Conservation (phyloP, 2,888 invertebrate species). For the Lasioglossum marginatum region DNA sequence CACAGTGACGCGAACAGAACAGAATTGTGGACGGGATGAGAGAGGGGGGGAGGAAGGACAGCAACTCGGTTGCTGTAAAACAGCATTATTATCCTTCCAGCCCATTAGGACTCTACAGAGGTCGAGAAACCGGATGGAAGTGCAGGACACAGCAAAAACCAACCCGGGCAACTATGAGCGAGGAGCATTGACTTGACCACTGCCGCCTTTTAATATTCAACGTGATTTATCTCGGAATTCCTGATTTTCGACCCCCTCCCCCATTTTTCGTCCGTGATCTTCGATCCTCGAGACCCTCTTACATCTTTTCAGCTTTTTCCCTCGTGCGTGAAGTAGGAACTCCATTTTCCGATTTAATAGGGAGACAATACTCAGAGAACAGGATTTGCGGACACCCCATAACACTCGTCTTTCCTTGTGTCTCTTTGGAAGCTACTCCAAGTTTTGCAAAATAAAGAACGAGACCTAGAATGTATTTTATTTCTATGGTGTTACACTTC, state of each 20-base stretch:
- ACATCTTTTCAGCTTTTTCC: slow-evolving; percentile 28
- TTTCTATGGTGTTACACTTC: no score
- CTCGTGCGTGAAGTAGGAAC: slow-evolving; percentile 13
- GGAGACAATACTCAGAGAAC: not conserved
- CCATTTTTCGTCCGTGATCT: slow-evolving; percentile 70
- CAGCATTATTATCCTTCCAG: slow-evolving; percentile 82
- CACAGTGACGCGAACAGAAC: slow-evolving; percentile 59
- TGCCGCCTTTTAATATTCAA: slow-evolving; percentile 73
- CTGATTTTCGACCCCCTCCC: slow-evolving; percentile 74
- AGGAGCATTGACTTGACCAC: slow-evolving; percentile 82
- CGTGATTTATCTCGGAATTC: slow-evolving; percentile 78
- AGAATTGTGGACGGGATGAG: slow-evolving; percentile 22
- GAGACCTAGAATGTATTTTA: no score
- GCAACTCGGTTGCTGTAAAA: slow-evolving; percentile 77
- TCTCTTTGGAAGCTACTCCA: no score
- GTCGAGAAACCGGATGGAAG: slow-evolving; percentile 69
- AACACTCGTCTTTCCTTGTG: no score
- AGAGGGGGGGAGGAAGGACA: not conserved
- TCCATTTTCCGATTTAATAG: not conserved
- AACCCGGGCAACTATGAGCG: slow-evolving; percentile 79
- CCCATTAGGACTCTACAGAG: slow-evolving; percentile 79
- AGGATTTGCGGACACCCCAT: not conserved
- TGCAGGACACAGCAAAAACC: slow-evolving; percentile 76
- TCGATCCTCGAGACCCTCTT: slow-evolving; percentile 54
- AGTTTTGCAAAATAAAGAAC: no score